These are phyloP conservation scores for Drosophila dunni DNA, from an alignment of 1,140 invertebrate genomes.

Conservation along the genomic window DNA sequence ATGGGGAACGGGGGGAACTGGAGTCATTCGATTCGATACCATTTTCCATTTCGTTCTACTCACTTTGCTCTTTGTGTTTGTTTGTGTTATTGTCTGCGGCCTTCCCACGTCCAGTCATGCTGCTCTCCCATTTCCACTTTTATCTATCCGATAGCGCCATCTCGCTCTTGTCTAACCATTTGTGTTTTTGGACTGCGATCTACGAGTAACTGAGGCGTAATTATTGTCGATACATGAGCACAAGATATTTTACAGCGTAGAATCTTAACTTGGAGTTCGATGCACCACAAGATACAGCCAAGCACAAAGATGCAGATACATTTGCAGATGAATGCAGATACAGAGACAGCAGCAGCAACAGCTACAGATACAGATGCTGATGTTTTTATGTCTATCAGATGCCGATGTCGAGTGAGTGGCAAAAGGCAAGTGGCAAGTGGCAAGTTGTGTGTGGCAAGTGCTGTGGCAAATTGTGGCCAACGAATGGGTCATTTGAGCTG, in stretches of 20 bases:
- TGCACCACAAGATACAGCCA: constrained; percentile 40
- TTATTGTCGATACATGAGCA: constrained; percentile 65
- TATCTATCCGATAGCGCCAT: background rate
- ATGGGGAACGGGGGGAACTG: background rate
- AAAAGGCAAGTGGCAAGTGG: constrained; percentile 1
- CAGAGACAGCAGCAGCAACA: constrained; percentile 6
- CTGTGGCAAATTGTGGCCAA: constrained; percentile 42
- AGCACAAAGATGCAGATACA: constrained; percentile 20
- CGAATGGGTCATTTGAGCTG: constrained; percentile 48
- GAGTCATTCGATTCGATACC: constrained; percentile 66
- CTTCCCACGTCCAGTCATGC: constrained; percentile 30
- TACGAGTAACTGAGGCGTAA: constrained; percentile 56
- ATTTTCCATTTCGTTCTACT: constrained; percentile 74
- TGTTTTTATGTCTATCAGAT: constrained; percentile 76
- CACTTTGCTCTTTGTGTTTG: constrained; percentile 40
- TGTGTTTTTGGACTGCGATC: constrained; percentile 51
- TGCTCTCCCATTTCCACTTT: background rate
- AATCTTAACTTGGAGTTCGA: constrained; percentile 54
- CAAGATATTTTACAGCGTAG: constrained; percentile 50
- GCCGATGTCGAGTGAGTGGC: constrained; percentile 31
- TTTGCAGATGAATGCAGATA: constrained; percentile 5
- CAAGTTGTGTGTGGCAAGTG: constrained; percentile 23
- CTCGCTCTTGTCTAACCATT: constrained; percentile 15
- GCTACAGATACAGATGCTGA: constrained; percentile 51
- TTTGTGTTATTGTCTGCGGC: constrained; percentile 57